phyloP scores from a whole-genome alignment of 2,797 vertebrate species.

The Capromys pilorides region DNA sequence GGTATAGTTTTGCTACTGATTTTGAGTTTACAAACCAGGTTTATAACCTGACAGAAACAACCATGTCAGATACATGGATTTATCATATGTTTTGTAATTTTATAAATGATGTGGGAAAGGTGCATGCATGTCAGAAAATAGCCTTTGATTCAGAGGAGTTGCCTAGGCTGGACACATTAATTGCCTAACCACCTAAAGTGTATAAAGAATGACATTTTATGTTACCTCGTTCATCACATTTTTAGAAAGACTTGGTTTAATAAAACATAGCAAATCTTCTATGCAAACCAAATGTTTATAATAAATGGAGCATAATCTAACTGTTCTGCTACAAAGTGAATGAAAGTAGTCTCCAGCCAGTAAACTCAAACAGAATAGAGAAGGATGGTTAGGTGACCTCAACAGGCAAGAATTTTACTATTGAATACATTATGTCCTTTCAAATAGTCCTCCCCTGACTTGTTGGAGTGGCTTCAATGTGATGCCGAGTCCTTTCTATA shows the following conservation, averaged over 20 bases:
- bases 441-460: conserved; percentile 19
- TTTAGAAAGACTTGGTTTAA: conserved; percentile 86
- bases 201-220: conserved; percentile 84
- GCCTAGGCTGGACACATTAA: conserved; percentile 80
- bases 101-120: conserved; percentile 73
- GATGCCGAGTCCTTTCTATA: background rate
- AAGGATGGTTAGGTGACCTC: conserved; percentile 58
- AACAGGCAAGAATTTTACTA: conserved; percentile 62
- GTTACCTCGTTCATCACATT: conserved; percentile 81
- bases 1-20: conserved; percentile 67
- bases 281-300: conserved; percentile 83
- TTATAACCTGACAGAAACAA: conserved; percentile 77
- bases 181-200: conserved; percentile 83
- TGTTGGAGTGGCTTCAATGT: background rate
- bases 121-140: conserved; percentile 68
- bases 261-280: conserved; percentile 83
- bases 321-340: conserved; percentile 83
- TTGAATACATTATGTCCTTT: conserved; percentile 63
- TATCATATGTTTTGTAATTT: conserved; percentile 82
- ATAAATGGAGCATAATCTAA: conserved; percentile 84
- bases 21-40: conserved; percentile 77
- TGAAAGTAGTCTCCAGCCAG: conserved; percentile 80
- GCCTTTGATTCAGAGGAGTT: conserved; percentile 73
- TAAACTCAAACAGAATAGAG: conserved; percentile 76
- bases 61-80: conserved; percentile 80